Base-by-base conservation (phyloP, 2,113 vertebrate genomes). In the Paradisaea rubra region DNA sequence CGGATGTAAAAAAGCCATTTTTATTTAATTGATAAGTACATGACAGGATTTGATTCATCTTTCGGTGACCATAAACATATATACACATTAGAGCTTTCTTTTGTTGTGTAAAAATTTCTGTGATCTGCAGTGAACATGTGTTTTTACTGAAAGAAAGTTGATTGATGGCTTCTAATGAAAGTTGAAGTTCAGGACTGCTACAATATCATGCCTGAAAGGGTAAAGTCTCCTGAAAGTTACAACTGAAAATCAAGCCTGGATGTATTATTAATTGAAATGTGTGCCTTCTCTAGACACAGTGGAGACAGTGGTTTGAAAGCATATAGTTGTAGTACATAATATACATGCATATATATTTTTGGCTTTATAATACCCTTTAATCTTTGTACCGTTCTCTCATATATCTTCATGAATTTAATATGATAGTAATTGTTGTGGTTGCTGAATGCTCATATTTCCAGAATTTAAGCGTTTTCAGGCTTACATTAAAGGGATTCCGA, bases 281-380 rank as follows among this genome's bases (percentile, higher is more conserved):
- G 86, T 94, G 83, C 81, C 56, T 94, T 91, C 91, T 68, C 82
- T 92, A 97, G 95, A 96, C 96, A 92, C 42, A 72, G 83, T 85
- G 96, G 97, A 97, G 97, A 96, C 96, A 95, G 94, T 97, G 97
- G 97, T 96, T 96, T 92, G 85, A 93, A 94, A 96, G 88, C 65
- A 61, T 15, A 20, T 10, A 94, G 85, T 89, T 92, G 69, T 68
- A 79, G 11, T 66, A 28, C 76, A 45, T 96, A 71, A 92, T 78
- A 68, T 72, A 71, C 81, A 84, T 93, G 60, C 68, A 86, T 59
- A 21, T 87, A 11, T 92, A 88, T 96, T 96, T 96, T 94, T 87
- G 94, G 93, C 89, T 96, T 96, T 89, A 94, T 73, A 89, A 93
- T 95, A 94, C 86, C 78, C 89, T 93, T 94, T 97, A 95, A 96